A percentile compares a stretch with the other conserved stretches of the same genome.
phyloP scores from a whole-genome alignment of 2,113 vertebrate genomes.

The Trichechus manatus region DNA sequence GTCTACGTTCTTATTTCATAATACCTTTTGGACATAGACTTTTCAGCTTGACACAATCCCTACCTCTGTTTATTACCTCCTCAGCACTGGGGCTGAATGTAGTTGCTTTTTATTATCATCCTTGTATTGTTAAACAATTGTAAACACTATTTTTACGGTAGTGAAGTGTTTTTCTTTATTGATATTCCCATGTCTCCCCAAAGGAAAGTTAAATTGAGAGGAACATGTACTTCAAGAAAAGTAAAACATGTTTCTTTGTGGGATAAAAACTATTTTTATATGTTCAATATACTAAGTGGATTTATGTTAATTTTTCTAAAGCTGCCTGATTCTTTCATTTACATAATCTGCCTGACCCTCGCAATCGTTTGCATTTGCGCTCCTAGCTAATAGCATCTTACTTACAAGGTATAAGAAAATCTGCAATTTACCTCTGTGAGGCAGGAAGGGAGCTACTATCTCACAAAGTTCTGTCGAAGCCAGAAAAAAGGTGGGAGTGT shows the following conservation, averaged over 20 bases:
- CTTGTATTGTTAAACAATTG: neutral
- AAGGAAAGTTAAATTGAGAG: neutral
- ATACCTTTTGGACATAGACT: neutral
- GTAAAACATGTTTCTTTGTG: neutral
- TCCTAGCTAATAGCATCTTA: neutral
- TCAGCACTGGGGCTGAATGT: neutral
- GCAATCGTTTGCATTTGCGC: neutral
- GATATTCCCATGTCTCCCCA: neutral
- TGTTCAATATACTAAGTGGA: neutral
- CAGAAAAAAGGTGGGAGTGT: neutral
- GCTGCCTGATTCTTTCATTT: neutral
- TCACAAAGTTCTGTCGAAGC: neutral
- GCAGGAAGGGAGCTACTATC: neutral
- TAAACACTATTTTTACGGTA: neutral
- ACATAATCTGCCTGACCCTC: neutral
- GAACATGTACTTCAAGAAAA: neutral
- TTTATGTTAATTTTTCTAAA: neutral
- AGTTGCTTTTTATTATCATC: neutral
- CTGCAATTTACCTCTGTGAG: neutral
- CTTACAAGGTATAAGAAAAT: neutral
- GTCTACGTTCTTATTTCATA: neutral
- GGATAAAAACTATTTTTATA: constrained; percentile 10
- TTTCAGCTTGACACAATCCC: neutral
- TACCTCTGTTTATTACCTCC: neutral
- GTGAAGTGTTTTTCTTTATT: neutral